Percentiles rank a stretch among this genome's conserved stretches.
Evolutionary conservation across 2,113 vertebrate species (phyloP).

Genomic region (Mellivora capensis): DNA sequence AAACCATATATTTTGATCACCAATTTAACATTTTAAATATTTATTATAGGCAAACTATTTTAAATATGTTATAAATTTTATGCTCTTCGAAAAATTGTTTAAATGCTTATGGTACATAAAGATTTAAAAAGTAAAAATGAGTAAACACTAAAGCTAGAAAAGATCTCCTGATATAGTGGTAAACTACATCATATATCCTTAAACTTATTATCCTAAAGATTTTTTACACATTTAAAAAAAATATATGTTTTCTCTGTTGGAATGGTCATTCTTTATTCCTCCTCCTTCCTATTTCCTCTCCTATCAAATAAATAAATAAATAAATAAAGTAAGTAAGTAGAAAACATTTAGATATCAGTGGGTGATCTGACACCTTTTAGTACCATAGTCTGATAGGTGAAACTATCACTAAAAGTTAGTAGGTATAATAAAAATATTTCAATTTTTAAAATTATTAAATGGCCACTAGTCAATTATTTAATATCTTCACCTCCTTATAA

Average conservation of each 20-base stretch:
- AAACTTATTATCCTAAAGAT: background rate
- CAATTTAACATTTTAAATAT: constrained; percentile 36
- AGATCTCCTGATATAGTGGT: background rate
- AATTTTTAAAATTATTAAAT: constrained; percentile 32
- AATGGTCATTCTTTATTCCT: background rate
- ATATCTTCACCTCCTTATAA: background rate
- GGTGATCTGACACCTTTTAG: background rate
- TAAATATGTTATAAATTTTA: constrained; percentile 10
- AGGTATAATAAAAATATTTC: constrained; percentile 36
- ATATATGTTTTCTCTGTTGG: background rate
- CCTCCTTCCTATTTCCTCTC: background rate
- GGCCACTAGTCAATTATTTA: constrained; percentile 18
- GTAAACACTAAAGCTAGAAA: constrained; percentile 1
- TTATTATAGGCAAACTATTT: constrained; percentile 23
- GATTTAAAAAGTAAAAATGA: constrained; percentile 24
- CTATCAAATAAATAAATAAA: background rate
- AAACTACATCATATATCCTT: background rate
- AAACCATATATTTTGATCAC: constrained; percentile 40
- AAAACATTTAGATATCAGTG: background rate
- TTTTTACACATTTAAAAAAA: background rate
- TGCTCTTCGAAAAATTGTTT: background rate
- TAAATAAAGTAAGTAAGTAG: background rate
- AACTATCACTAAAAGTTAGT: constrained; percentile 37
- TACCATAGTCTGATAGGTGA: background rate
- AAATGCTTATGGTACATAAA: background rate